phyloP scores from a whole-genome alignment of 1,140 invertebrate species.

The Drosophila carrolli region DNA sequence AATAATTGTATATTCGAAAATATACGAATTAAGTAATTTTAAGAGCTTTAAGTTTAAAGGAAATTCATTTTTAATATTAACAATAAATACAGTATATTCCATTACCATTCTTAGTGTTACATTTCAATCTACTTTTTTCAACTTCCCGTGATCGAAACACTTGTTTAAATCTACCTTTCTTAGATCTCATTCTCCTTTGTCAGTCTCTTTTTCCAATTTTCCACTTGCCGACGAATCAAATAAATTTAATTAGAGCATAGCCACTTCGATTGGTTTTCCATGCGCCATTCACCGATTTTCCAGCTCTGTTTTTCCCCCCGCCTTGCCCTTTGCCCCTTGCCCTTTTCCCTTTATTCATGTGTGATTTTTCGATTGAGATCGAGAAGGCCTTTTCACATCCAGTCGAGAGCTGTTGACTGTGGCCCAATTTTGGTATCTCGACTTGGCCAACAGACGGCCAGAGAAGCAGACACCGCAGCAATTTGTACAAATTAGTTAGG shows the following conservation, averaged over 20 bases:
- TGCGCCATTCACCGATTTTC: conserved; percentile 43
- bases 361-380: conserved; percentile 38
- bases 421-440: conserved; percentile 62
- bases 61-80: no score
- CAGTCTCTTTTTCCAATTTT: neutral
- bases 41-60: no score
- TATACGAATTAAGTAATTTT: no score
- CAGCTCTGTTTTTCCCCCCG: neutral
- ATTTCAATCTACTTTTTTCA: no score
- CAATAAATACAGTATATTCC: no score
- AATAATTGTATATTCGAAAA: no score
- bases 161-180: no score
- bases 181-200: neutral
- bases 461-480: conserved; percentile 46
- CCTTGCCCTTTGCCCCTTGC: neutral
- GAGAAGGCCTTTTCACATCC: conserved; percentile 32
- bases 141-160: no score
- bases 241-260: conserved; percentile 53
- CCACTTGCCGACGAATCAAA: conserved; percentile 24
- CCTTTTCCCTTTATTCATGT: conserved; percentile 3
- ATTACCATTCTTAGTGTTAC: no score
- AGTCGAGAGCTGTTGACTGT: conserved; percentile 22
- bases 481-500: conserved; percentile 79
- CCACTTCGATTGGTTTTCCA: conserved; percentile 39
- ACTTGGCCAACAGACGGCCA: conserved; percentile 42